A percentile compares a stretch with the other conserved stretches of the same genome.
Conservation (phyloP, 1,140 invertebrate species). For the Drosophila repleta region DNA sequence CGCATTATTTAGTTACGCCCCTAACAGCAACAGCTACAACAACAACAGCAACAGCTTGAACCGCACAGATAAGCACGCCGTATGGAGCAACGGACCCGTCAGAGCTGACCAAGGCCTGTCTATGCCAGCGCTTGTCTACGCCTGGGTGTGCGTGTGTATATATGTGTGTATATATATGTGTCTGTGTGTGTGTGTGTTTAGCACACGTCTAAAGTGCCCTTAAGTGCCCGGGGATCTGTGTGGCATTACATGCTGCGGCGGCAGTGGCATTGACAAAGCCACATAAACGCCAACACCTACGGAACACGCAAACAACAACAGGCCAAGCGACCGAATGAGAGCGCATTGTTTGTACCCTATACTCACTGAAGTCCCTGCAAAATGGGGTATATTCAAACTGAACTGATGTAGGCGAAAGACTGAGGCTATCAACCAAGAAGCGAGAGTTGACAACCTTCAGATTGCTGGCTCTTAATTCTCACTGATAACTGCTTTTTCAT, state of each 20-base stretch:
- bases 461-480: too few relatives aligned
- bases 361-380: neutral
- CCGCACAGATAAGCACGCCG: constrained; percentile 72
- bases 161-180: constrained; percentile 15
- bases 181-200: constrained; percentile 32
- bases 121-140: constrained; percentile 13
- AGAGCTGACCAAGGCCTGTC: constrained; percentile 59
- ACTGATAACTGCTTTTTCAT: too few relatives aligned
- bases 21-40: constrained; percentile 25
- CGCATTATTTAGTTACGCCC: constrained; percentile 73
- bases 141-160: constrained; percentile 13
- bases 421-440: too few relatives aligned
- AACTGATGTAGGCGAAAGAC: neutral
- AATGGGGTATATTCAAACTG: neutral
- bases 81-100: constrained; percentile 54
- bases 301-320: constrained; percentile 75
- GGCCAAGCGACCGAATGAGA: constrained; percentile 19
- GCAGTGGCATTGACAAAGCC: constrained; percentile 63
- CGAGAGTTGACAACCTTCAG: too few relatives aligned
- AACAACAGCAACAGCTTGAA: constrained; percentile 22
- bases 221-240: constrained; percentile 71
- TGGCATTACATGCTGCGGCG: constrained; percentile 50
- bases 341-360: constrained; percentile 14
- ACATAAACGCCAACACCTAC: constrained; percentile 79
- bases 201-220: constrained; percentile 74